Base-by-base conservation (phyloP, 2,888 invertebrate genomes). In the Aleiodes testaceus region DNA sequence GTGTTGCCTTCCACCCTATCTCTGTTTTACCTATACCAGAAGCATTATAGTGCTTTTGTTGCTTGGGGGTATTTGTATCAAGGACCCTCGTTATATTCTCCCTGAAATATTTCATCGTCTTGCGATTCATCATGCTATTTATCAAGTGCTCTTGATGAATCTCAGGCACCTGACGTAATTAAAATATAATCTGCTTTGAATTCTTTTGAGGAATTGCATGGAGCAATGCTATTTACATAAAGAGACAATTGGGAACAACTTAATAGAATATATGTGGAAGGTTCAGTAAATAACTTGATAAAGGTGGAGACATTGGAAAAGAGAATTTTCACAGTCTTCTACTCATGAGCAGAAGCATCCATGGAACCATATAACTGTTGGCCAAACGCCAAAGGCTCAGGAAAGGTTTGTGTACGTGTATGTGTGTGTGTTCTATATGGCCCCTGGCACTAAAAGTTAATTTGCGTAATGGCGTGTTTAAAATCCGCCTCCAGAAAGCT, bases 381-480 rank as follows among this genome's bases (percentile, higher is more conserved):
- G 82, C 78, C 63, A 14, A 0, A 20, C 61, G 81, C 82, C 82
- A 79, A 78, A 77, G 72, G 59, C 74, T 69, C 70, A 74, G 36
- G 59, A 59, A 42, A 59, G 36, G 16, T 42, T 59, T n/a, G 45
- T 45, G 45, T 45, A n/a, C n/a, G 45, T 45, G 45, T 45, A 45
- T 59, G 36, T 16, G 20, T 59, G 36, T 59, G 14, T 59, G 14
- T 59, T 18, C 18, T 55, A 14, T 55, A 63, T 77, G 74, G 79
- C 78, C 75, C 74, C 78, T 78, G 78, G 78, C 80, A 79, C 79
- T 82, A 80, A 83, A 84, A 85, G 82, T 85, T 85, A 83, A 84
- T 85, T 85, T 84, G 83, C 83, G 82, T 85, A 85, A 84, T 84
- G 82, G 81, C 76, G 80, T 79, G 80, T 82, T 82, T 79, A 80